Conservation (phyloP, 2,113 vertebrate species). For the Serilophus lunatus region DNA sequence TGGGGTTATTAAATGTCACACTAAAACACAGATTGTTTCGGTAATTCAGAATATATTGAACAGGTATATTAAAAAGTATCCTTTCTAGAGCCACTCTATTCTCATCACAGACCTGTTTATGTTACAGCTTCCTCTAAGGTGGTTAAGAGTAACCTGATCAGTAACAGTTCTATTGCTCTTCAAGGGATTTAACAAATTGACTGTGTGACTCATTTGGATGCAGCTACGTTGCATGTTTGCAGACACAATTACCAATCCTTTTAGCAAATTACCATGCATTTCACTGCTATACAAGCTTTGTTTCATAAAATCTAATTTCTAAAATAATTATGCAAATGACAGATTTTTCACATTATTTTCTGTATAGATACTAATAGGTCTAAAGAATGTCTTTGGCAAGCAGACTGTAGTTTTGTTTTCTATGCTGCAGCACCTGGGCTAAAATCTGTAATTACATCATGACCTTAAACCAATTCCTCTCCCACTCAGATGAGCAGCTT, state of each 20-base stretch:
- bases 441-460: neutral
- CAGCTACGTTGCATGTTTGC: neutral
- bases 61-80: neutral
- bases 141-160: neutral
- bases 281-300: neutral
- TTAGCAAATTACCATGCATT: neutral
- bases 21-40: neutral
- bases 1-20: neutral
- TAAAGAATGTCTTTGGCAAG: neutral
- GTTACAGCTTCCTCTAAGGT: neutral
- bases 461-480: neutral
- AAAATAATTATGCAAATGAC: neutral
- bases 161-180: neutral
- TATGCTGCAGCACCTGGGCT: neutral
- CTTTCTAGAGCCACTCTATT: neutral
- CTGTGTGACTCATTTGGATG: neutral
- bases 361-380: neutral
- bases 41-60: neutral
- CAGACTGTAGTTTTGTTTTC: neutral
- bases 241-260: neutral
- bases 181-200: neutral
- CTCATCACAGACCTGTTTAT: fast-evolving
- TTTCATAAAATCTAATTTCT: neutral
- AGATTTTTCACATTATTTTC: neutral
- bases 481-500: neutral